Percentiles rank a stretch among this genome's conserved stretches.
phyloP scores from a whole-genome alignment of 2,888 invertebrate genomes.

The Nymphalis polychloros region DNA sequence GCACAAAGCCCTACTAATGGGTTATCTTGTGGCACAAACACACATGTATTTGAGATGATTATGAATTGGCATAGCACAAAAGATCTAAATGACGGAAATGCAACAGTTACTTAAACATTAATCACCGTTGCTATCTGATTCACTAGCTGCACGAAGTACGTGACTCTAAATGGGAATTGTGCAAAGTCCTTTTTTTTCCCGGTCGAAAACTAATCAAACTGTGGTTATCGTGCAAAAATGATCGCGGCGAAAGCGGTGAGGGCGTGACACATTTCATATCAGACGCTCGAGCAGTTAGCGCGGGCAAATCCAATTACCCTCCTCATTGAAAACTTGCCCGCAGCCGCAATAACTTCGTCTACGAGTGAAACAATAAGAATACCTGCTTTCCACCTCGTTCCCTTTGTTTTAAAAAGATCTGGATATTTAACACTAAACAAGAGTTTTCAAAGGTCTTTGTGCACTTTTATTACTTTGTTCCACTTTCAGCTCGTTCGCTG shows the following conservation, averaged over 20 bases:
- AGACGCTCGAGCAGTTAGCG: slow-evolving; percentile 30
- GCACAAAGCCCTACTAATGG: too few relatives aligned
- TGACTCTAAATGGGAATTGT: neutral
- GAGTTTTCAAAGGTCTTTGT: slow-evolving; percentile 39
- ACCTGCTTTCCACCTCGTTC: slow-evolving; percentile 21
- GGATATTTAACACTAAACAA: slow-evolving; percentile 39
- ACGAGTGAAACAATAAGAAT: slow-evolving; percentile 31
- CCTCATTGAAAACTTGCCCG: slow-evolving; percentile 35
- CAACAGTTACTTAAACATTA: neutral
- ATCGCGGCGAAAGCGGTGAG: slow-evolving; percentile 22
- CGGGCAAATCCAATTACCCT: slow-evolving; percentile 34
- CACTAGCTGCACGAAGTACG: neutral
- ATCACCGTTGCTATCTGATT: neutral
- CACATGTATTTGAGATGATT: too few relatives aligned
- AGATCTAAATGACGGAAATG: neutral
- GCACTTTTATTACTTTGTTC: slow-evolving; percentile 35
- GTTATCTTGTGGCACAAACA: too few relatives aligned
- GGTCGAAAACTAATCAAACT: slow-evolving; percentile 29
- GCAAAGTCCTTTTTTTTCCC: slow-evolving; percentile 8
- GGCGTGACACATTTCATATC: slow-evolving; percentile 32
- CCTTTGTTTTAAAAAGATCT: slow-evolving; percentile 32
- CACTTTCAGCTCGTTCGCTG: slow-evolving; percentile 28
- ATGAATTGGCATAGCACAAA: neutral
- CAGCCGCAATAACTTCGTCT: slow-evolving; percentile 32
- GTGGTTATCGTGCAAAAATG: slow-evolving; percentile 30